These are phyloP conservation scores for Drosophila subobscura DNA, from an alignment of 1,140 invertebrate species.

Conservation along the genomic window DNA sequence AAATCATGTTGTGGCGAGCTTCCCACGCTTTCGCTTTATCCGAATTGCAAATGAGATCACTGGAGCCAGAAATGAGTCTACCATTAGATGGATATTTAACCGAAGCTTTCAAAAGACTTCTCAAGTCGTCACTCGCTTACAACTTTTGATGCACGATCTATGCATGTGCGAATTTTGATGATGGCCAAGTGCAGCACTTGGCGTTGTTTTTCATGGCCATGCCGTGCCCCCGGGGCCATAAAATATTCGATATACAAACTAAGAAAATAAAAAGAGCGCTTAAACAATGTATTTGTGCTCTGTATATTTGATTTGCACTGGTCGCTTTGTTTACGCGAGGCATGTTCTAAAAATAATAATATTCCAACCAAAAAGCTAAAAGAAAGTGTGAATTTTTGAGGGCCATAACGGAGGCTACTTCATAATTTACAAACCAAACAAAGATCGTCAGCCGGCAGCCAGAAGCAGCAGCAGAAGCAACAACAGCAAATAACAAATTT, in stretches of 20 bases:
- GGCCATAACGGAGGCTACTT: conserved; percentile 63
- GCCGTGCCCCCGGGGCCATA: conserved; percentile 43
- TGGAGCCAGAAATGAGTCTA: background rate
- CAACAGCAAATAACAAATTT: conserved; percentile 19
- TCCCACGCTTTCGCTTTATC: no score
- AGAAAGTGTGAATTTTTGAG: conserved; percentile 76
- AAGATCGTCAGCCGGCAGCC: conserved; percentile 19
- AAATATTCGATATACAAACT: conserved; percentile 18
- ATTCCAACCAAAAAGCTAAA: conserved; percentile 45
- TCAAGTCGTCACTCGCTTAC: background rate
- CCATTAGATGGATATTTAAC: no score
- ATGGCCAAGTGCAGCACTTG: conserved; percentile 57
- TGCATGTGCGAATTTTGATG: conserved; percentile 7
- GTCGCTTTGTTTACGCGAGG: conserved; percentile 48
- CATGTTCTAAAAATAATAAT: conserved; percentile 68
- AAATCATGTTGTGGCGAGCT: background rate
- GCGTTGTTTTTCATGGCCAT: conserved; percentile 51
- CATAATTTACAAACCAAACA: conserved; percentile 68
- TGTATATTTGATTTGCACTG: conserved; percentile 46
- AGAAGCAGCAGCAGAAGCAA: conserved; percentile 20
- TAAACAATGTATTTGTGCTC: conserved; percentile 38
- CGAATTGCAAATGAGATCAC: background rate
- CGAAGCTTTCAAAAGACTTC: no score
- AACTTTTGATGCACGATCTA: conserved; percentile 12
- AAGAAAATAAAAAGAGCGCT: conserved; percentile 28